Conservation (phyloP, 2,888 invertebrate species). For the Nymphalis polychloros region DNA sequence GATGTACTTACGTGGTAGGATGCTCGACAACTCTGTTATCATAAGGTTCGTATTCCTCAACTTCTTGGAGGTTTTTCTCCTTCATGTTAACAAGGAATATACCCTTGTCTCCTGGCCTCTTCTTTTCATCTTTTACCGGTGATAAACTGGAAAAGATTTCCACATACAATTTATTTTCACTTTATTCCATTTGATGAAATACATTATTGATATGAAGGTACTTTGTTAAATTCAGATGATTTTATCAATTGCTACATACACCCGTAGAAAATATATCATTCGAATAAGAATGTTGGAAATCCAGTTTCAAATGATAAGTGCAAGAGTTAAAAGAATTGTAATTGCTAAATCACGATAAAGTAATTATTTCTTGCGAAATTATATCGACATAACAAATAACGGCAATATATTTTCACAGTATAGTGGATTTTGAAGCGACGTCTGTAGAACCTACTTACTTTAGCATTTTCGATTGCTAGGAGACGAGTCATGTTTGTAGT, state of each 20-base stretch:
- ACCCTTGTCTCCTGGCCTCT: constrained; percentile 62
- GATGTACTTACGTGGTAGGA: constrained; percentile 86
- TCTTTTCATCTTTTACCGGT: constrained; percentile 71
- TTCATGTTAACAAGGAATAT: constrained; percentile 75
- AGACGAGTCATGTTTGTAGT: constrained; percentile 42
- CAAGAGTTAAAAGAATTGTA: too few species aligned
- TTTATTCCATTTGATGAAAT: too few species aligned
- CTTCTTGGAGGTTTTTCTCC: constrained; percentile 75
- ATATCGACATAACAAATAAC: neutral
- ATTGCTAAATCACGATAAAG: too few species aligned
- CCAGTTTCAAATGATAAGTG: too few species aligned
- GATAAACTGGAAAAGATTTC: constrained; percentile 57
- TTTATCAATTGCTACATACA: too few species aligned
- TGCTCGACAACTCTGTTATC: constrained; percentile 85
- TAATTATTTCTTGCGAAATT: neutral
- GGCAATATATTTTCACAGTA: neutral
- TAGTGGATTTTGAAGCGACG: neutral
- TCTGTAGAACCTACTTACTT: constrained; percentile 32
- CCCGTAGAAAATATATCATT: too few species aligned
- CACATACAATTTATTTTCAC: neutral
- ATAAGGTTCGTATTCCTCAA: constrained; percentile 86
- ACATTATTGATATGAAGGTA: too few species aligned
- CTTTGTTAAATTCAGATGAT: too few species aligned
- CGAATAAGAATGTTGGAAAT: too few species aligned
- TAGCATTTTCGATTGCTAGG: constrained; percentile 53